A percentile compares a stretch with the other conserved stretches of the same genome.
These are phyloP conservation scores for Pelvicachromis taeniatus DNA, from an alignment of 2,113 vertebrate species.

Conservation along the genomic window DNA sequence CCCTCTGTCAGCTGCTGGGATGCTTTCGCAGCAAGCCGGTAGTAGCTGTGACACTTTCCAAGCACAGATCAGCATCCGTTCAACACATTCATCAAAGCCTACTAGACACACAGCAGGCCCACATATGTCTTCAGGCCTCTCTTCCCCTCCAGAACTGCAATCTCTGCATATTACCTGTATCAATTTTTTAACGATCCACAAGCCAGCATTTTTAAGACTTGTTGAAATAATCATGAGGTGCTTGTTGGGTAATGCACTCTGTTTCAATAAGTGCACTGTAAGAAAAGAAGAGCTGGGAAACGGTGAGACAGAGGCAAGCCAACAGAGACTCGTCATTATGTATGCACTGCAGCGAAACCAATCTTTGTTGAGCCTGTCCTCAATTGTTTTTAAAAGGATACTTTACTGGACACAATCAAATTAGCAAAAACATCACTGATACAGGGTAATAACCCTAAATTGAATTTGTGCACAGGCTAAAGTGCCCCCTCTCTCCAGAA, in stretches of 20 bases:
- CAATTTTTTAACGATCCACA: slow-evolving; percentile 56
- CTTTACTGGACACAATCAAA: slow-evolving; percentile 72
- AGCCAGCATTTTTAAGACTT: slow-evolving; percentile 53
- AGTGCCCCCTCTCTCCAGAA: slow-evolving; percentile 61
- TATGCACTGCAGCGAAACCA: slow-evolving; percentile 64
- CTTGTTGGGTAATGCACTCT: slow-evolving; percentile 60
- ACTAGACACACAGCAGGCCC: slow-evolving; percentile 30
- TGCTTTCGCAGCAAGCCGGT: slow-evolving; percentile 12
- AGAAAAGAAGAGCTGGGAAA: slow-evolving; percentile 17
- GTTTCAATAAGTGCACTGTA: slow-evolving; percentile 45
- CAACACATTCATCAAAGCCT: slow-evolving; percentile 50
- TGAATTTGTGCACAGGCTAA: slow-evolving; percentile 66
- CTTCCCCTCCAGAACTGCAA: slow-evolving; percentile 38
- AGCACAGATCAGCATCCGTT: slow-evolving; percentile 41
- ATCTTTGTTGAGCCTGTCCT: slow-evolving; percentile 65
- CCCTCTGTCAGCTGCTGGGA: slow-evolving; percentile 1
- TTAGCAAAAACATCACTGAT: slow-evolving; percentile 75
- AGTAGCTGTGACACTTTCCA: slow-evolving; percentile 36
- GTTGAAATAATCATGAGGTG: slow-evolving; percentile 70
- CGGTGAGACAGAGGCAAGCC: slow-evolving; percentile 9
- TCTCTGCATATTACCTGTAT: slow-evolving; percentile 56
- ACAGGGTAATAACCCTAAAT: slow-evolving; percentile 72
- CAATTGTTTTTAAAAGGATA: slow-evolving; percentile 71
- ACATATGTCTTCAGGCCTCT: slow-evolving; percentile 40
- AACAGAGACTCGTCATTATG: slow-evolving; percentile 56